Evolutionary conservation across 2,797 vertebrate genomes (phyloP), one percentile per base, ranked within the genome.

Genomic region (Megalops cyprinoides): DNA sequence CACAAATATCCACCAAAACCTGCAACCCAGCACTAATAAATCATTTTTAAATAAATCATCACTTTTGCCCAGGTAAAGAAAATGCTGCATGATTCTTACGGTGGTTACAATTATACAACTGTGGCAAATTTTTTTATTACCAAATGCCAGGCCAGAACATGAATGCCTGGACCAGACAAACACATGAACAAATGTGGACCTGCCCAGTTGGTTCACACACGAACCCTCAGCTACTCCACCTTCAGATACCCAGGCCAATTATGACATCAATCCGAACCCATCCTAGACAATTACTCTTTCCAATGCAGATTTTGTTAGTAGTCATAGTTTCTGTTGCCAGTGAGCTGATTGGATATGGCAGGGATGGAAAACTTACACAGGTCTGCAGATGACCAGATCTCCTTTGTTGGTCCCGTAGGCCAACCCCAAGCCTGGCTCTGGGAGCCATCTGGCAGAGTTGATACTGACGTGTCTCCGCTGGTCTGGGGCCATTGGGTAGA

Each of bases 401-500:
- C 98, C 98, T 86, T 99, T 99, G 94, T 99, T 99, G 91, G 98
- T 99, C 76, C 98, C 98, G 3, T 99, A 99, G 0, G 98, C 98
- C 89, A 99, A 91, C 83, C 98, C 98, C 80, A 99, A 95, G 46
- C 98, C 98, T 0, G 98, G 97, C 65, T 99, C 98, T 0, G 98
- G 98, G 65, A 99, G 96, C 97, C 97, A 99, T 81, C 98, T 96
- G 51, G 98, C 98, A 0, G 98, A 99, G 90, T 99, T 99, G 89
- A 99, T 99, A 91, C 98, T 99, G 93, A 99, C 98, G 0, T 99
- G 97, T 91, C 98, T 95, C 76, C 98, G 91, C 93, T 99, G 98
- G 92, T 99, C 98, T 0, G 98, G 97, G 87, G 97, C 97, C 98
- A 99, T 99, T 0, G 97, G 97, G 83, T 98, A 98, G n/a, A 98